A percentile compares a stretch with the other conserved stretches of the same genome.
Evolutionary conservation across 2,797 vertebrate genomes (phyloP).

Genomic region (Acrossocheilus fasciatus): DNA sequence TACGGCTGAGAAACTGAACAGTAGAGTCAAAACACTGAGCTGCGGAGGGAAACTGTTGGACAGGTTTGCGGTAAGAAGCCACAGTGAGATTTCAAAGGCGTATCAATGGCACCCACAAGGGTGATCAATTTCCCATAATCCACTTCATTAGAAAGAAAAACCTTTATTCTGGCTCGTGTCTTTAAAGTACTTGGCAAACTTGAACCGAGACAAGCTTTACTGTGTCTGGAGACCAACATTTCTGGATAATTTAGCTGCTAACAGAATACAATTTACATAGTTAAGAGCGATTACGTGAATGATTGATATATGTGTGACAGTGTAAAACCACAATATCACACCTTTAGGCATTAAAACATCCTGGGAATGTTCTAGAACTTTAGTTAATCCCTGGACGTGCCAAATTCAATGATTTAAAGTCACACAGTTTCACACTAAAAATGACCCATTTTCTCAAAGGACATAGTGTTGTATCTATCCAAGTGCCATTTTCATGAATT

Average conservation of each 20-base stretch:
- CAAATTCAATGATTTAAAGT: slow-evolving; percentile 23
- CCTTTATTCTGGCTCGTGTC: slow-evolving; percentile 28
- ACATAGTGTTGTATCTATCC: background rate
- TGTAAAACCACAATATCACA: slow-evolving; percentile 10
- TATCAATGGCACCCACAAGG: slow-evolving; percentile 32
- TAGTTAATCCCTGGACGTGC: background rate
- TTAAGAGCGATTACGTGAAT: background rate
- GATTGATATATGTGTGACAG: background rate
- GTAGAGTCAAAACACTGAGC: slow-evolving; percentile 76
- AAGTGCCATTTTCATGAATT: background rate
- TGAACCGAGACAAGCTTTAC: slow-evolving; percentile 7
- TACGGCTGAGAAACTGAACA: slow-evolving; percentile 71
- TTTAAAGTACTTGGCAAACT: slow-evolving; percentile 35
- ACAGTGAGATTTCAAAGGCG: background rate
- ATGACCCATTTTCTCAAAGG: background rate
- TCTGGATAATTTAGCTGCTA: slow-evolving; percentile 8
- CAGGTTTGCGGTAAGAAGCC: background rate
- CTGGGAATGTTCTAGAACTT: slow-evolving; percentile 5
- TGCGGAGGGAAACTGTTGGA: slow-evolving; percentile 13
- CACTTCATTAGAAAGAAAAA: slow-evolving; percentile 41
- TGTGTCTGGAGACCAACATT: slow-evolving; percentile 15
- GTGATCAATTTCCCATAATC: slow-evolving; percentile 42
- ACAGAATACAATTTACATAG: slow-evolving; percentile 1
- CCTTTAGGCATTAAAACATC: background rate
- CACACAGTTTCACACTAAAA: background rate